Conservation (phyloP, 2,888 invertebrate genomes). For the Cryptocheilus praepositus region DNA sequence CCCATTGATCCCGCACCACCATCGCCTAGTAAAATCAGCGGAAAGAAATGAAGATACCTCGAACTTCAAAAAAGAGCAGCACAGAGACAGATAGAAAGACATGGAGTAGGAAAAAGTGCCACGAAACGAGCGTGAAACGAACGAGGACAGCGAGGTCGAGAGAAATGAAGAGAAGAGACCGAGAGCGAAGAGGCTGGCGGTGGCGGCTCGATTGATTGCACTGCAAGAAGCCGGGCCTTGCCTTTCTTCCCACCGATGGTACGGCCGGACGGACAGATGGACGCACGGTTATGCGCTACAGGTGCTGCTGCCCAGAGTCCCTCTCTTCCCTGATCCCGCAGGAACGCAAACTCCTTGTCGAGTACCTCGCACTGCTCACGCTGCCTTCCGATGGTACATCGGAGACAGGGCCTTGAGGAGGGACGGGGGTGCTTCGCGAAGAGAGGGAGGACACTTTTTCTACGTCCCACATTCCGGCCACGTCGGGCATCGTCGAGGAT, state of each 20-base stretch:
- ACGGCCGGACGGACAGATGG: conserved; percentile 59
- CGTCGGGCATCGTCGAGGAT: conserved; percentile 62
- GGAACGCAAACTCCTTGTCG: conserved; percentile 52
- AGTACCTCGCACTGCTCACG: conserved; percentile 32
- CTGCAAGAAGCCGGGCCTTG: conserved; percentile 63
- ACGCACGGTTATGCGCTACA: conserved; percentile 66
- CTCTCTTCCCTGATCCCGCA: conserved; percentile 55
- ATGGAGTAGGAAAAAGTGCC: conserved; percentile 4
- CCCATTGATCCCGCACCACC: no score
- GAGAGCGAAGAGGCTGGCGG: conserved; percentile 38
- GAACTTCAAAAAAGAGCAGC: conserved; percentile 3
- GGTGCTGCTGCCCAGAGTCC: conserved; percentile 60
- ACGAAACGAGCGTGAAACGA: not conserved
- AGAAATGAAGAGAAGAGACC: conserved; percentile 20
- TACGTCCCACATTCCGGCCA: conserved; percentile 66
- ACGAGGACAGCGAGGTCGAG: not conserved
- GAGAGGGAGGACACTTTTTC: conserved; percentile 53
- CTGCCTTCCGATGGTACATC: conserved; percentile 21
- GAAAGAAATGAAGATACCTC: conserved; percentile 18
- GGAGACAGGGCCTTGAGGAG: conserved; percentile 27
- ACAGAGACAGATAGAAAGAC: conserved; percentile 9
- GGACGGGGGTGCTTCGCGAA: conserved; percentile 2
- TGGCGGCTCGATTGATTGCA: conserved; percentile 69
- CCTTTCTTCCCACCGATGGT: conserved; percentile 60
- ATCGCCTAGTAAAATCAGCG: conserved; percentile 19